Base-by-base conservation (phyloP, 2,113 vertebrate species). In the Brachypodius melanocephalos region DNA sequence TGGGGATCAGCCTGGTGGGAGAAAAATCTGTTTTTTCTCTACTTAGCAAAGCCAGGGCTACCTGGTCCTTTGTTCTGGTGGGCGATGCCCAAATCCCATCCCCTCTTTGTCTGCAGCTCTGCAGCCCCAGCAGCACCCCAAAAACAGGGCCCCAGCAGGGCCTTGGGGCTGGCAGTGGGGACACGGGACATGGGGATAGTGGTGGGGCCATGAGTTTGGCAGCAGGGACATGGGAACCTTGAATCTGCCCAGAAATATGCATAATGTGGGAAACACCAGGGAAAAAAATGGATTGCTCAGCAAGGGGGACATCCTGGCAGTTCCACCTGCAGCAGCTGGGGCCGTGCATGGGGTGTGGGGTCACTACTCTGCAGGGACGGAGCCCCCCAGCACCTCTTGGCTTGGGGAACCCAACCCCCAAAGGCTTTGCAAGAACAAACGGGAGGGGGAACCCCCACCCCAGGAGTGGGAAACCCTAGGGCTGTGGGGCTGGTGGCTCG, bases 101-200 rank as follows among this genome's bases (percentile, higher is more conserved):
- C 45, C 6, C 19, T 77, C 85, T 93, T 93, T 95, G 94, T 95
- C 57, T 91, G 80, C 55, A 81, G 43, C 48, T 22, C 72, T 14
- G 21, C 38, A 9, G 38, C 42, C 2, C 14, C 28, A 54, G 48
- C 59, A 63, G 40, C 52, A 40, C 55, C 91, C 76, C 76, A 42
- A 74, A 85, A 91, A 0, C 38, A 29, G 2, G 9, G 17, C 7
- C 3, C 8, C 3, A 28, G 75, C 26, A 46, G 73, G 16, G 32
- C 4, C 5, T 2, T 10, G 31, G 67, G 51, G 66, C 18, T 52
- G 24, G 26, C 13, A 6, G 32, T 10, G 43, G n/a, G 55, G 55
- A 49, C 15, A 5, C 1, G 2, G 29, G 19, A 11, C 13, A 38
- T 38, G 38, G 38, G 38, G 38, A 38, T 38, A 38, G 38, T 38